Percentiles rank a stretch among this genome's conserved stretches.
Evolutionary conservation across 2,888 invertebrate genomes (phyloP).

Genomic region (Altica lythri): DNA sequence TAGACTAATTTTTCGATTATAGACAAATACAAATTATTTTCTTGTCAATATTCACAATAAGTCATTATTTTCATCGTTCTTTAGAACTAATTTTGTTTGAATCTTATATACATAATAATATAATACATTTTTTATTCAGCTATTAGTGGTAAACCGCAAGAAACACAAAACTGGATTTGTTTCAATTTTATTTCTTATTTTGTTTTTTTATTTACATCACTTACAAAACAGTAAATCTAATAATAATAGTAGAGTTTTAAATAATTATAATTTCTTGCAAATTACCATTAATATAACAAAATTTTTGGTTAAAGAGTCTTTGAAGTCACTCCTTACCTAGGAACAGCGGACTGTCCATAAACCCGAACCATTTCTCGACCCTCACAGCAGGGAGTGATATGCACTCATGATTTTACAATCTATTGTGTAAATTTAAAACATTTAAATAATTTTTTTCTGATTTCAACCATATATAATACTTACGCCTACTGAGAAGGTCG

Average conservation of each 20-base stretch:
- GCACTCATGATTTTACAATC: too few relatives aligned
- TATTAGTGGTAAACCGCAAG: constrained; percentile 17
- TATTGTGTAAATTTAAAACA: too few relatives aligned
- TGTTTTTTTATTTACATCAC: too few relatives aligned
- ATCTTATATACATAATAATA: constrained; percentile 21
- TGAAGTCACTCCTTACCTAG: too few relatives aligned
- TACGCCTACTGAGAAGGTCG: too few relatives aligned
- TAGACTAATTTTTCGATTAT: constrained; percentile 51
- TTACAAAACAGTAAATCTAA: background rate
- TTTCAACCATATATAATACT: too few relatives aligned
- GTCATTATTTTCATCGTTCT: constrained; percentile 11
- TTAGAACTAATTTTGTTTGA: constrained; percentile 10
- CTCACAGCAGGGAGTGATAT: too few relatives aligned
- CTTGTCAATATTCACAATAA: constrained; percentile 47
- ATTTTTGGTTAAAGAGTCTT: too few relatives aligned
- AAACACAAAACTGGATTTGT: background rate
- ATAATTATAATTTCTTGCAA: background rate
- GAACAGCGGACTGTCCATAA: too few relatives aligned
- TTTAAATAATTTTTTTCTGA: too few relatives aligned
- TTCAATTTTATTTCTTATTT: too few relatives aligned
- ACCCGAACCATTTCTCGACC: too few relatives aligned
- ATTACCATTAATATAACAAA: constrained; percentile 14
- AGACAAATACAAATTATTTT: constrained; percentile 29
- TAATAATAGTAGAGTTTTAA: background rate
- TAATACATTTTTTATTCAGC: constrained; percentile 9